Evolutionary conservation across 2,888 invertebrate species (phyloP).

Genomic region (Didymodactylos carnosus): DNA sequence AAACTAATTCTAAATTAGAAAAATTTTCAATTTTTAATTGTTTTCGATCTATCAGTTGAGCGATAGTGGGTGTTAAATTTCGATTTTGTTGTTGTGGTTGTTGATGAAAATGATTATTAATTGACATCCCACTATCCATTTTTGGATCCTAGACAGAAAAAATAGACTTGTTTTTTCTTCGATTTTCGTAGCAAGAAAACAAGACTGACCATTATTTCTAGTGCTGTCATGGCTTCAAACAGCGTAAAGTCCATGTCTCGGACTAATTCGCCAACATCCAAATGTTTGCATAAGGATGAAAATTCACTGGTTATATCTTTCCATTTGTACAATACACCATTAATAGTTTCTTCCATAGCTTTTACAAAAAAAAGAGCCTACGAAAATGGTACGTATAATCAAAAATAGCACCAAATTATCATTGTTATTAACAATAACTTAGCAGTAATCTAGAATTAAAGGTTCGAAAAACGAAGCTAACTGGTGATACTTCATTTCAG

Average conservation of each 20-base stretch:
- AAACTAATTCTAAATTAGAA: constrained; percentile 59
- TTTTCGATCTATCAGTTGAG: constrained; percentile 37
- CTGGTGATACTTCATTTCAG: too few relatives aligned
- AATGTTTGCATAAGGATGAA: constrained; percentile 38
- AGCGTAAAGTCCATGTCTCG: constrained; percentile 37
- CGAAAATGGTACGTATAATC: too few relatives aligned
- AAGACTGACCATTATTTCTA: constrained; percentile 69
- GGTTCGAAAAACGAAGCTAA: too few relatives aligned
- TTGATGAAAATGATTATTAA: constrained; percentile 40
- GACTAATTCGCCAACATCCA: constrained; percentile 61
- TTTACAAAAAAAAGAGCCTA: too few relatives aligned
- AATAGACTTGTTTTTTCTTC: background rate
- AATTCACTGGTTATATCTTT: constrained; percentile 29
- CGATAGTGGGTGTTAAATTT: constrained; percentile 64
- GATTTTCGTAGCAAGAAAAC: background rate
- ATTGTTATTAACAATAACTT: too few relatives aligned
- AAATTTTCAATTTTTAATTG: constrained; percentile 39
- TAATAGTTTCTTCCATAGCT: background rate
- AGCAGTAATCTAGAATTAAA: too few relatives aligned
- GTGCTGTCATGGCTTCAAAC: constrained; percentile 96
- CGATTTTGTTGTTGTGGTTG: background rate
- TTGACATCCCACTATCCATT: constrained; percentile 97
- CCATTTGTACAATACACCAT: constrained; percentile 22
- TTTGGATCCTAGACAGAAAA: constrained; percentile 52
- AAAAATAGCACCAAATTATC: background rate